Evolutionary conservation across 1,140 invertebrate genomes (phyloP).

Genomic region (Patella vulgata): DNA sequence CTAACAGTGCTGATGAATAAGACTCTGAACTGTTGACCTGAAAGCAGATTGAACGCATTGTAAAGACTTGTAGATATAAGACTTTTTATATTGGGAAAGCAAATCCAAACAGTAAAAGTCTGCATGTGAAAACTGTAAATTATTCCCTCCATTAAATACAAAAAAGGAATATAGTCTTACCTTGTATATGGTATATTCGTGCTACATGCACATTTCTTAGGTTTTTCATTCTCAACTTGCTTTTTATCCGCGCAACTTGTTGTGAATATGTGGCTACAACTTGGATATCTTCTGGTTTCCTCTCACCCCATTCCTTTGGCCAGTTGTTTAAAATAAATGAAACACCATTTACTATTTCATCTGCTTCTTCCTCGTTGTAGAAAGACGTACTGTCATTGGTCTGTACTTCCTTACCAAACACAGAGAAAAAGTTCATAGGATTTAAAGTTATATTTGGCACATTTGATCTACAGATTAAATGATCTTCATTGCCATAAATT

Average conservation of each 20-base stretch:
- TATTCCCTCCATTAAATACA: no score
- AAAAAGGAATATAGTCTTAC: no score
- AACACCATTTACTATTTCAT: slow-evolving; percentile 80
- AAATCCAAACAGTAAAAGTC: no score
- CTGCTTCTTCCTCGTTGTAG: slow-evolving; percentile 83
- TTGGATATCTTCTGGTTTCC: slow-evolving; percentile 79
- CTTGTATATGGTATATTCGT: slow-evolving; percentile 86
- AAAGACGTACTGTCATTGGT: slow-evolving; percentile 84
- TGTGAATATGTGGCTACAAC: slow-evolving; percentile 87
- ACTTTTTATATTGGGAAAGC: no score
- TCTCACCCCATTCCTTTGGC: slow-evolving; percentile 79
- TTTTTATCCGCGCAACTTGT: slow-evolving; percentile 71
- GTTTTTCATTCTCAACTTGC: slow-evolving; percentile 67
- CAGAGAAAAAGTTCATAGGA: no score
- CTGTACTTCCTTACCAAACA: slow-evolving; percentile 74
- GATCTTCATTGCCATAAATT: slow-evolving; percentile 78
- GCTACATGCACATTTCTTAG: slow-evolving; percentile 84
- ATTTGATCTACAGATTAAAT: slow-evolving; percentile 20
- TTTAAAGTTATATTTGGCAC: no score
- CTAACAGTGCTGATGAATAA: slow-evolving; percentile 86
- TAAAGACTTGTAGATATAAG: no score
- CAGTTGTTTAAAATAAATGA: slow-evolving; percentile 76
- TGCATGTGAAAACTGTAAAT: no score
- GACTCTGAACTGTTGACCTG: slow-evolving; percentile 84
- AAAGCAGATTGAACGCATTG: slow-evolving; percentile 29